Conservation (phyloP, 2,888 invertebrate species). For the Euplexia lucipara region DNA sequence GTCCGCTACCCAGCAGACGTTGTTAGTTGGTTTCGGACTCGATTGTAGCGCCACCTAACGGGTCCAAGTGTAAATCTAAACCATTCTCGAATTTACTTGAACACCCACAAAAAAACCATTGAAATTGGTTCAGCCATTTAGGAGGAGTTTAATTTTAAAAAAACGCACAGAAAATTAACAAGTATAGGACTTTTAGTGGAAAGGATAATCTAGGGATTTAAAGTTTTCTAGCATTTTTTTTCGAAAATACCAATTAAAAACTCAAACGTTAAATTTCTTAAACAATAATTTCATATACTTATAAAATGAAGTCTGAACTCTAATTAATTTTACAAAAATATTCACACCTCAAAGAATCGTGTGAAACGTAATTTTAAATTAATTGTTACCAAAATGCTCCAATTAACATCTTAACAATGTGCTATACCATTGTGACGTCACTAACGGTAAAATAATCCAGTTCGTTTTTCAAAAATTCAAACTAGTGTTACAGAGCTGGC, state of each 20-base stretch:
- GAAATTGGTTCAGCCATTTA: too few species aligned
- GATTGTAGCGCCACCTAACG: too few species aligned
- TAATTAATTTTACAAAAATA: constrained; percentile 48
- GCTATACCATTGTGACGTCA: constrained; percentile 62
- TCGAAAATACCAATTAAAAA: neutral
- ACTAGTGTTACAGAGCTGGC: constrained; percentile 32
- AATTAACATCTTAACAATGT: constrained; percentile 53
- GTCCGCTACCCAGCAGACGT: too few species aligned
- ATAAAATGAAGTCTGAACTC: constrained; percentile 1
- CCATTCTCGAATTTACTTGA: too few species aligned
- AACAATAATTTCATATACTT: constrained; percentile 12
- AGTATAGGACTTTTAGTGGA: too few species aligned
- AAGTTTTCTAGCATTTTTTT: neutral
- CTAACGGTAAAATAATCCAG: constrained; percentile 58
- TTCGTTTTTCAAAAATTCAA: constrained; percentile 48
- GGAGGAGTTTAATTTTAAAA: too few species aligned
- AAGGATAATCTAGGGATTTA: too few species aligned
- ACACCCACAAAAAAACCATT: too few species aligned
- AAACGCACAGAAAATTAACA: too few species aligned
- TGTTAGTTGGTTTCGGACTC: too few species aligned
- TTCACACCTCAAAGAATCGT: constrained; percentile 48
- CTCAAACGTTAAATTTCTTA: neutral
- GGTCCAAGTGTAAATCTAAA: too few species aligned
- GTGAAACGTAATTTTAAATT: constrained; percentile 42
- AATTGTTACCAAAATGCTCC: constrained; percentile 54